Percentiles rank a stretch among this genome's conserved stretches.
Conservation (phyloP, 2,888 invertebrate species). For the Zaprionus lineosus region DNA sequence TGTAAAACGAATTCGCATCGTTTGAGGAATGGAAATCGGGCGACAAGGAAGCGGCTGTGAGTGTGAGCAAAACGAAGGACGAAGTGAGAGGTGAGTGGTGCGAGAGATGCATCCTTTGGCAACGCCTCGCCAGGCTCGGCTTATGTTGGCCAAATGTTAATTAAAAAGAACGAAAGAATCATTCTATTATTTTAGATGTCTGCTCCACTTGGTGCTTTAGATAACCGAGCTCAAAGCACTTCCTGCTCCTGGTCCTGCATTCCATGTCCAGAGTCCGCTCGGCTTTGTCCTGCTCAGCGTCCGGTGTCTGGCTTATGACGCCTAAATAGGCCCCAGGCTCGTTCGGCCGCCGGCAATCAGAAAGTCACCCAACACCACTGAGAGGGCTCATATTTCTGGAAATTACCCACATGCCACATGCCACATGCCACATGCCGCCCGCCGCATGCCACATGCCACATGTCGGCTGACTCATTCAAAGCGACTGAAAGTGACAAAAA, state of each 20-base stretch:
- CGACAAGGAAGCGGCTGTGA: too few relatives aligned
- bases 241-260: not conserved
- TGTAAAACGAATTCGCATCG: slow-evolving; percentile 33
- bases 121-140: slow-evolving; percentile 19
- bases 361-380: slow-evolving; percentile 39
- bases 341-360: slow-evolving; percentile 34
- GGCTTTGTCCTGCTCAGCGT: not conserved
- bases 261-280: not conserved
- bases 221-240: slow-evolving; percentile 33
- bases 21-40: too few relatives aligned
- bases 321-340: slow-evolving; percentile 38
- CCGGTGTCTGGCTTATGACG: slow-evolving; percentile 33
- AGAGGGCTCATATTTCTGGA: slow-evolving; percentile 47
- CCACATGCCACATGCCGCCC: slow-evolving; percentile 29
- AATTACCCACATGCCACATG: slow-evolving; percentile 57
- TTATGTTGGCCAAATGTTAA: slow-evolving; percentile 62
- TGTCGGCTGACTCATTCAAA: not conserved
- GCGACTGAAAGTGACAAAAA: slow-evolving; percentile 11
- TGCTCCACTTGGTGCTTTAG: slow-evolving; percentile 27
- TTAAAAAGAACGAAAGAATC: slow-evolving; percentile 63
- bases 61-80: not conserved
- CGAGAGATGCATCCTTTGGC: not conserved
- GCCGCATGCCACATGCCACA: slow-evolving; percentile 21
- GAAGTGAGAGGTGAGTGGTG: not conserved
- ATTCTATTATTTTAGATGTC: slow-evolving; percentile 39